Evolutionary conservation across 1,140 invertebrate species (phyloP), one percentile per base, ranked within the genome.

Genomic region (Bombus balteatus): DNA sequence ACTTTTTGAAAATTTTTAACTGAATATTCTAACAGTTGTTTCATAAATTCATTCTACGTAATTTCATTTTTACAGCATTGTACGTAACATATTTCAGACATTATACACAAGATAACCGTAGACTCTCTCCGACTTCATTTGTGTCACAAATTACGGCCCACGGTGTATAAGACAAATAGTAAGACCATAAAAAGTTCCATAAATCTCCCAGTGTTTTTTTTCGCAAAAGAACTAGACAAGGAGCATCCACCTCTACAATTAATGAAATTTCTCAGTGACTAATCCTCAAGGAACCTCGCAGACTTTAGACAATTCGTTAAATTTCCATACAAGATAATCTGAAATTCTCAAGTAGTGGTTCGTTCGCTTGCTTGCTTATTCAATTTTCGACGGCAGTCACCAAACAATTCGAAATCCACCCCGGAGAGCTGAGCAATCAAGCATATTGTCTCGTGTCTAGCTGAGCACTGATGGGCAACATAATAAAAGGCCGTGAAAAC

Each of bases 401-500:
- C 41, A 47, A 74, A 82, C 71, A 82, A 82, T 68, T 22, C 37
- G 28, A 43, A 53, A 59, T 71, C 53, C 28, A 37, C n/a, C 34
- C n/a, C 15, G 12, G 37, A n/a, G 41, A 80, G 57, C 39, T 28
- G 32, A 78, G 53, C 83, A 79, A 84, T 84, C 83, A 89, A 87
- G 77, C 66, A 43, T 65, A 83, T 83, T 87, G 68, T 73, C 37
- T 47, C 43, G 37, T n/a, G 72, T 59, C 72, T n/a, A 43, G 37
- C 53, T 3, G 39, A 32, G 2, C 74, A 62, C 53, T n/a, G 68
- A 83, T 66, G 18, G 32, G 13, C 53, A 65, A 82, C 65, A 32
- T 86, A 72, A 79, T 74, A 88, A 82, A 86, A 62, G 83, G 68
- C 66, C 86, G 83, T 77, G 84, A 72, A 89, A 86, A 86, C 66